phyloP scores from a whole-genome alignment of 1,140 invertebrate genomes.

The Lordiphosa collinella region DNA sequence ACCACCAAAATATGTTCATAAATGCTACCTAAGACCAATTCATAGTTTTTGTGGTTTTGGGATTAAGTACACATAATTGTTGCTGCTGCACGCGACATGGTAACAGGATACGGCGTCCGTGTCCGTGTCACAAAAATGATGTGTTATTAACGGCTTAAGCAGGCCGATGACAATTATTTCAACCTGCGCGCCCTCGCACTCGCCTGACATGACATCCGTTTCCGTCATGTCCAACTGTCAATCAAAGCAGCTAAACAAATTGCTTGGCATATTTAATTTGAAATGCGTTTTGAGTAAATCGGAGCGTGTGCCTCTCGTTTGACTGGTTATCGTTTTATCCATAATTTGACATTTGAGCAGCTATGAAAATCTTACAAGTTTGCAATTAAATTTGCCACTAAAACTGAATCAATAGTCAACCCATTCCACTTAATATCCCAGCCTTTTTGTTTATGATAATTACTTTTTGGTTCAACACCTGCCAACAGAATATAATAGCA shows the following conservation, averaged over 20 bases:
- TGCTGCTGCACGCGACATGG: slow-evolving; percentile 54
- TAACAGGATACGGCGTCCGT: slow-evolving; percentile 52
- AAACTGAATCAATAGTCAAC: slow-evolving; percentile 25
- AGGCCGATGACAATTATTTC: slow-evolving; percentile 28
- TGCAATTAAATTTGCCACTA: slow-evolving; percentile 39
- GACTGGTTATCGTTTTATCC: no score
- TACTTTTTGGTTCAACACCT: slow-evolving; percentile 52
- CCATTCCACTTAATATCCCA: background rate
- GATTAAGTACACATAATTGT: slow-evolving; percentile 71
- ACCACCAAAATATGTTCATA: slow-evolving; percentile 23
- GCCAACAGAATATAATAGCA: slow-evolving; percentile 16
- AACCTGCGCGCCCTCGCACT: background rate
- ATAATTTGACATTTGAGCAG: slow-evolving; percentile 18
- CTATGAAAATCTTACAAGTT: slow-evolving; percentile 20
- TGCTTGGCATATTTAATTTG: slow-evolving; percentile 45
- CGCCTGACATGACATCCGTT: slow-evolving; percentile 56
- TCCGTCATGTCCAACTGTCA: slow-evolving; percentile 53
- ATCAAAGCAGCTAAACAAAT: slow-evolving; percentile 31
- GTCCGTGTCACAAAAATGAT: slow-evolving; percentile 61
- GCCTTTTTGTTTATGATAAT: slow-evolving; percentile 41
- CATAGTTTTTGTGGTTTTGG: slow-evolving; percentile 54
- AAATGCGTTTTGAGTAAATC: slow-evolving; percentile 26
- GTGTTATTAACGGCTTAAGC: slow-evolving; percentile 66
- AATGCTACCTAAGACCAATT: slow-evolving; percentile 53
- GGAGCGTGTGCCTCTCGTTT: slow-evolving; percentile 17